phyloP scores from a whole-genome alignment of 2,113 vertebrate genomes.

The Myrmophylax atrothorax region DNA sequence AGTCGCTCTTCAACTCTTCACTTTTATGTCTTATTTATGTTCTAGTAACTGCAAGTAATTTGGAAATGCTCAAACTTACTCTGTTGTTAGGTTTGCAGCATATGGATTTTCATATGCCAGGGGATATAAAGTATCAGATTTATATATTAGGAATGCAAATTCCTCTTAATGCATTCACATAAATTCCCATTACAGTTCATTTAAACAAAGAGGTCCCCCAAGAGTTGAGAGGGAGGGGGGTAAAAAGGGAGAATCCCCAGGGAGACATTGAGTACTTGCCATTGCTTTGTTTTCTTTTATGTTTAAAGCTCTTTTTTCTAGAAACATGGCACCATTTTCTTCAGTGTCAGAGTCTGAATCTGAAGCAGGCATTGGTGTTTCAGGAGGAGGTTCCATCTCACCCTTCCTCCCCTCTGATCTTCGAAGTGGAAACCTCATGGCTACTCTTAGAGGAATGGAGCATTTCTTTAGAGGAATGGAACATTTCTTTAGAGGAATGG shows the following conservation, averaged over 20 bases:
- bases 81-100: neutral
- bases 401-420: slow-evolving; percentile 63
- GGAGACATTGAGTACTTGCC: slow-evolving; percentile 70
- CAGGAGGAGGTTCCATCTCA: slow-evolving; percentile 52
- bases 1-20: neutral
- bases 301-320: slow-evolving; percentile 92
- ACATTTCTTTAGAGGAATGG: neutral
- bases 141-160: neutral
- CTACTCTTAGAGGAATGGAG: slow-evolving; percentile 79
- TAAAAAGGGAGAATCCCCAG: neutral
- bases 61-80: neutral
- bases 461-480: neutral
- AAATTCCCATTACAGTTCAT: neutral
- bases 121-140: neutral
- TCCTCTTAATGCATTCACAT: neutral
- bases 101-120: neutral
- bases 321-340: slow-evolving; percentile 82
- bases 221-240: neutral
- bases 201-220: neutral
- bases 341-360: slow-evolving; percentile 70
- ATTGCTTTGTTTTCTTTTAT: slow-evolving; percentile 99
- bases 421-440: slow-evolving; percentile 84
- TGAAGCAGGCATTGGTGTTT: neutral
- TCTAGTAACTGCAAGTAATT: neutral
- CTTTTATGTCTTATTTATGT: neutral